phyloP scores from a whole-genome alignment of 2,797 vertebrate species.

The Muscicapa comitata region DNA sequence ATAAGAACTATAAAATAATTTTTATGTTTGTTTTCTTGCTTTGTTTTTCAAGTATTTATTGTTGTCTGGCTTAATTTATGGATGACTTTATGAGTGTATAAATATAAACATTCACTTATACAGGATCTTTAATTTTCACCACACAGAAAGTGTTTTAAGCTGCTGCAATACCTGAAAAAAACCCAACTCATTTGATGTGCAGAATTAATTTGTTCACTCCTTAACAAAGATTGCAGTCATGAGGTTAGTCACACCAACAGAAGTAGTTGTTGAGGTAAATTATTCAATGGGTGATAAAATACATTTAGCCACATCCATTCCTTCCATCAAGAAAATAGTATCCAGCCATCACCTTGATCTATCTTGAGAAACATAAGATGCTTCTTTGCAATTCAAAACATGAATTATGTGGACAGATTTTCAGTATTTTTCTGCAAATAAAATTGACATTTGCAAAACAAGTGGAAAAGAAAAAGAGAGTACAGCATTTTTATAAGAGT shows the following conservation, averaged over 20 bases:
- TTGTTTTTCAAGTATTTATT: not conserved
- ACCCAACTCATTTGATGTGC: not conserved
- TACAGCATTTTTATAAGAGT: not conserved
- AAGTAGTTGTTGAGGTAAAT: not conserved
- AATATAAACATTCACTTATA: not conserved
- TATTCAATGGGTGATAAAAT: not conserved
- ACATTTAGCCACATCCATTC: not conserved
- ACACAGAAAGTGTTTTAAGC: not conserved
- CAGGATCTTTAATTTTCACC: not conserved
- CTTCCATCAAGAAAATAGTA: not conserved
- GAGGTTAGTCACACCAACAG: not conserved
- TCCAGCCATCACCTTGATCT: not conserved
- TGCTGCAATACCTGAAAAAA: not conserved
- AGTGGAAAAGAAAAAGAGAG: fast-evolving
- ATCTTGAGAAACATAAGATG: not conserved
- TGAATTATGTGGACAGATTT: not conserved
- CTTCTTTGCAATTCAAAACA: not conserved
- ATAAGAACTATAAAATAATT: not conserved
- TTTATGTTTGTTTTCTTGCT: not conserved
- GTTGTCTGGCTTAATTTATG: not conserved
- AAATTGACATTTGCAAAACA: not conserved
- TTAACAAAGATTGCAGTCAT: not conserved
- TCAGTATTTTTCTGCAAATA: not conserved
- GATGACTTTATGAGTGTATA: not conserved
- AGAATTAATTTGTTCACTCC: not conserved